A percentile compares a stretch with the other conserved stretches of the same genome.
These are phyloP conservation scores for roundworm (Caenorhabditis elegans) DNA, from an alignment of 1,140 invertebrate genomes.

Conservation along the genomic window DNA sequence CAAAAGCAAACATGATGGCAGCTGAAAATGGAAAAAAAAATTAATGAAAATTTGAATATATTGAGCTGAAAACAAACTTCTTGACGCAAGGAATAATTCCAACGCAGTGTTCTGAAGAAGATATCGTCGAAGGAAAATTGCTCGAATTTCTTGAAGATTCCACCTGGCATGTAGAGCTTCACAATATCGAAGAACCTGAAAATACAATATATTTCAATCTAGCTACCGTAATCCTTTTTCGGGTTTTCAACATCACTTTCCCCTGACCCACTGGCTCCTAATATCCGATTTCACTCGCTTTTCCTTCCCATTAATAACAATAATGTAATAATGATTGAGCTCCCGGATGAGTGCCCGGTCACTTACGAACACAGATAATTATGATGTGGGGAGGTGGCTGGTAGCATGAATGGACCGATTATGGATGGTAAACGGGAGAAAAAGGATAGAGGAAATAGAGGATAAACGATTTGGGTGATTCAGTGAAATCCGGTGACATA, in stretches of 20 bases:
- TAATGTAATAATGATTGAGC: conserved; percentile 32
- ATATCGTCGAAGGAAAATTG: conserved; percentile 93
- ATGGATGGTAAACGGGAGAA: neutral
- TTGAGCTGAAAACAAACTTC: conserved; percentile 76
- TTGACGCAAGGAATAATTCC: conserved; percentile 95
- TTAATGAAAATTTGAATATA: conserved; percentile 43
- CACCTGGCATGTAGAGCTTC: conserved; percentile 92
- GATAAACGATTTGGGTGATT: neutral
- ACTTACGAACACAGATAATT: conserved; percentile 23
- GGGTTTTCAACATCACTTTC: too few relatives aligned
- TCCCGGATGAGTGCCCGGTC: neutral
- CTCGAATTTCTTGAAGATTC: conserved; percentile 97
- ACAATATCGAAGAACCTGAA: conserved; percentile 89
- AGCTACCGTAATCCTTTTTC: too few relatives aligned
- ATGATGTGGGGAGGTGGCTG: neutral
- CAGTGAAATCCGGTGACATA: neutral
- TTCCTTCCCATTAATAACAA: conserved; percentile 14
- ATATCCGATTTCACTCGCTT: neutral
- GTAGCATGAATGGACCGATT: neutral
- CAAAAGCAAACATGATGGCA: conserved; percentile 96
- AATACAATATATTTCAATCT: conserved; percentile 1
- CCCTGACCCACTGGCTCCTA: too few relatives aligned
- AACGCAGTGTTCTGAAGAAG: conserved; percentile 93
- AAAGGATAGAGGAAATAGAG: neutral
- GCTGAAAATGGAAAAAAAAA: conserved; percentile 75